Conservation (phyloP, 2,113 vertebrate species). For the Halcyon malimbica region DNA sequence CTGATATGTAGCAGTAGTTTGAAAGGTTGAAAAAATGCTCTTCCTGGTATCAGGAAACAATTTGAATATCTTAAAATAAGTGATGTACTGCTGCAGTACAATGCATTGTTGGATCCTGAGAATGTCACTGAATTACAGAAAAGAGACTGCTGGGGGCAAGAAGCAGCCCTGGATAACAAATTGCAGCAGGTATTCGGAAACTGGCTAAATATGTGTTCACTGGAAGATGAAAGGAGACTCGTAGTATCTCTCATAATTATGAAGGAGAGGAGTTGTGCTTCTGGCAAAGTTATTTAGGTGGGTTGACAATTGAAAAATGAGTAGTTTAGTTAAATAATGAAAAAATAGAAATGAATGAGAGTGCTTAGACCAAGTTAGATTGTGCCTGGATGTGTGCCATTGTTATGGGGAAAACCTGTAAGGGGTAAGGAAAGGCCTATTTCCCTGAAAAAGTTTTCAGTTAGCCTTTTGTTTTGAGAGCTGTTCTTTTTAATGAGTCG, state of each 20-base stretch:
- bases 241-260: constrained; percentile 32
- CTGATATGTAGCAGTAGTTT: not conserved
- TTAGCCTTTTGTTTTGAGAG: not conserved
- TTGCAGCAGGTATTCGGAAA: constrained; percentile 43
- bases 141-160: constrained; percentile 12
- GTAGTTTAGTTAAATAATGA: constrained; percentile 13
- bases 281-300: constrained; percentile 37
- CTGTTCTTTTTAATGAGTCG: not conserved
- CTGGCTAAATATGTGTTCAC: not conserved
- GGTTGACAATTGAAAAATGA: constrained; percentile 30
- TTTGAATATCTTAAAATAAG: not conserved
- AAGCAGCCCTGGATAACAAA: constrained; percentile 36
- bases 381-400: not conserved
- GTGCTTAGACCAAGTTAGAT: not conserved
- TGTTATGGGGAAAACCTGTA: not conserved
- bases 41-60: not conserved
- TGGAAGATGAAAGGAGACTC: constrained; percentile 33
- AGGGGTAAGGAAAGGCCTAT: not conserved
- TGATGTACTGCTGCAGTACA: not conserved
- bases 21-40: not conserved
- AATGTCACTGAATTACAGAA: not conserved
- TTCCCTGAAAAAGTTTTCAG: not conserved
- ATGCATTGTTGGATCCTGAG: not conserved
- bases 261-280: constrained; percentile 29
- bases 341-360: not conserved